Percentiles rank a stretch among this genome's conserved stretches.
phyloP scores from a whole-genome alignment of 2,797 vertebrate genomes.

The Peromyscus aztecus region DNA sequence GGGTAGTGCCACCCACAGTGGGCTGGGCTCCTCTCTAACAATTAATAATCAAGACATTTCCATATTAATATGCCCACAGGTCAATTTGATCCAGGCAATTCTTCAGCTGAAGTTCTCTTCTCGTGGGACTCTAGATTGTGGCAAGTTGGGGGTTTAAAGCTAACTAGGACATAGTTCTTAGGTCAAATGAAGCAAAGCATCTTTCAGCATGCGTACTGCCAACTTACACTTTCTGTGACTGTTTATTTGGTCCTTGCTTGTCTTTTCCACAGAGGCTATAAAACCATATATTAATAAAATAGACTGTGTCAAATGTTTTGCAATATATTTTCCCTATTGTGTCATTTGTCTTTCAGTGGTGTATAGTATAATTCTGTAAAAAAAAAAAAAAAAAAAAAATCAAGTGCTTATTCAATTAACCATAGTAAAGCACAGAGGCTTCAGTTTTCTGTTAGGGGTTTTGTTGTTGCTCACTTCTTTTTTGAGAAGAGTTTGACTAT shows the following conservation, averaged over 20 bases:
- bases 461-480: not conserved
- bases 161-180: not conserved
- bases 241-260: not conserved
- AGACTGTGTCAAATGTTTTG: not conserved
- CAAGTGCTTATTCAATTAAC: not conserved
- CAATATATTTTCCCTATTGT: not conserved
- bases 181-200: not conserved
- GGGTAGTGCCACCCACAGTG: not conserved
- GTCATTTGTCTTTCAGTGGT: not conserved
- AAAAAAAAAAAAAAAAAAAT: not conserved
- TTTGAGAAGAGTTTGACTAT: not conserved
- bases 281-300: constrained; percentile 18
- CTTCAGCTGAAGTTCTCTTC: not conserved
- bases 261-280: not conserved
- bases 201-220: not conserved
- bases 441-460: not conserved
- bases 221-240: not conserved
- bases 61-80: not conserved
- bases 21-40: not conserved
- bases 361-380: not conserved
- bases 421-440: not conserved
- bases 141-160: not conserved
- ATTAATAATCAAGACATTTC: not conserved
- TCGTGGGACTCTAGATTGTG: not conserved
- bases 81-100: not conserved